Percentiles rank a stretch among this genome's conserved stretches.
Conservation (phyloP, 2,797 vertebrate species). For the Leucoraja ocellata region DNA sequence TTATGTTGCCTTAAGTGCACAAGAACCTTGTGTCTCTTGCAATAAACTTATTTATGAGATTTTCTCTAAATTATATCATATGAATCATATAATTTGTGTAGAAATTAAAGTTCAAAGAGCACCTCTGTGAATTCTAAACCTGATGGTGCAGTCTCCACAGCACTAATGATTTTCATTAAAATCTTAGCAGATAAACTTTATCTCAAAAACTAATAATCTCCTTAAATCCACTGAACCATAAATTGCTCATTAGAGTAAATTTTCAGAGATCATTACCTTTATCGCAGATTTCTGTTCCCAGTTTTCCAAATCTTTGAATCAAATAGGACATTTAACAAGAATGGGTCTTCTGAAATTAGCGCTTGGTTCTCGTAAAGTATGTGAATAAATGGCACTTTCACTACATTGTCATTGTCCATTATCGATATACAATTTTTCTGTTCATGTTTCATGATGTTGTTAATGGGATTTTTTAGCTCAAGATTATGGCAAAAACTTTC, state of each 20-base stretch:
- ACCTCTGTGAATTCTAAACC: constrained; percentile 51
- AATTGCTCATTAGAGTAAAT: constrained; percentile 68
- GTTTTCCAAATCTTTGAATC: constrained; percentile 50
- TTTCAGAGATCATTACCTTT: constrained; percentile 72
- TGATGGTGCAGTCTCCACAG: constrained; percentile 54
- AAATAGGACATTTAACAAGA: constrained; percentile 34
- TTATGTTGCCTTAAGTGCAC: constrained; percentile 35
- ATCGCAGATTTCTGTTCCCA: constrained; percentile 57
- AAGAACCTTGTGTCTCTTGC: constrained; percentile 41
- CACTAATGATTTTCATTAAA: constrained; percentile 67
- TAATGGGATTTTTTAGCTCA: neutral
- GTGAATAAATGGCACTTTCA: neutral
- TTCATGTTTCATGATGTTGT: neutral
- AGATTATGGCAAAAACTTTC: neutral
- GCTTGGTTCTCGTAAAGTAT: neutral
- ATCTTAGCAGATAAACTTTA: constrained; percentile 64
- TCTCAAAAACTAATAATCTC: constrained; percentile 68
- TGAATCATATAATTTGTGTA: constrained; percentile 47
- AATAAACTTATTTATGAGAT: constrained; percentile 39
- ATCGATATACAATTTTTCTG: neutral
- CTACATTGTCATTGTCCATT: neutral
- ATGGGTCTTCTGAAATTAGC: neutral
- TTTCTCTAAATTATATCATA: constrained; percentile 50
- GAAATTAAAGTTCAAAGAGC: constrained; percentile 47
- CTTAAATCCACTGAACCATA: constrained; percentile 65